phyloP scores from a whole-genome alignment of 2,113 vertebrate species.

The Struthio camelus region DNA sequence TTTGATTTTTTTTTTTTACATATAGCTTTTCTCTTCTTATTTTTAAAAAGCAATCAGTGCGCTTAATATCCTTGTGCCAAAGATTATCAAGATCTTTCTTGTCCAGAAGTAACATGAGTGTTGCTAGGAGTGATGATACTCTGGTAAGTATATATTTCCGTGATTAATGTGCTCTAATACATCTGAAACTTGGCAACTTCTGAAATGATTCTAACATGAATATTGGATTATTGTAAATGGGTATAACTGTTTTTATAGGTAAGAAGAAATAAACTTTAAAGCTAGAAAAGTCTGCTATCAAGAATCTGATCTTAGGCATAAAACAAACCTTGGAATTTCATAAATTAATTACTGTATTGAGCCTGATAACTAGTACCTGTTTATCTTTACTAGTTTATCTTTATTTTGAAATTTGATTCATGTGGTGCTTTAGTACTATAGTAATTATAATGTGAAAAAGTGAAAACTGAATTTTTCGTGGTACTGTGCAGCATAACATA shows the following conservation, averaged over 20 bases:
- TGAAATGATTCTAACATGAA: background rate
- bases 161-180: background rate
- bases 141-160: conserved; percentile 84
- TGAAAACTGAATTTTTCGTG: background rate
- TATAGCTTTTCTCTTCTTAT: conserved; percentile 24
- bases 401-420: background rate
- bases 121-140: conserved; percentile 95
- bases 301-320: background rate
- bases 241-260: background rate
- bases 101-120: conserved; percentile 97
- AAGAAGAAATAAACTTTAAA: background rate
- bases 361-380: background rate
- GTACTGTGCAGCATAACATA: background rate
- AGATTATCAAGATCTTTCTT: conserved; percentile 97
- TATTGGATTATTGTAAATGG: background rate
- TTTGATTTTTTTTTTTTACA: background rate
- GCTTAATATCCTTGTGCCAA: conserved; percentile 98
- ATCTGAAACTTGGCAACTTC: background rate
- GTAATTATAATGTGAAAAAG: background rate
- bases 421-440: background rate
- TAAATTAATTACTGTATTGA: background rate
- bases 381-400: background rate
- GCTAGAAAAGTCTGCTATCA: background rate
- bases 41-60: conserved; percentile 92
- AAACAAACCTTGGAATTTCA: background rate